A percentile compares a stretch with the other conserved stretches of the same genome.
Evolutionary conservation across 1,140 invertebrate species (phyloP).

Genomic region (Spodoptera frugiperda): DNA sequence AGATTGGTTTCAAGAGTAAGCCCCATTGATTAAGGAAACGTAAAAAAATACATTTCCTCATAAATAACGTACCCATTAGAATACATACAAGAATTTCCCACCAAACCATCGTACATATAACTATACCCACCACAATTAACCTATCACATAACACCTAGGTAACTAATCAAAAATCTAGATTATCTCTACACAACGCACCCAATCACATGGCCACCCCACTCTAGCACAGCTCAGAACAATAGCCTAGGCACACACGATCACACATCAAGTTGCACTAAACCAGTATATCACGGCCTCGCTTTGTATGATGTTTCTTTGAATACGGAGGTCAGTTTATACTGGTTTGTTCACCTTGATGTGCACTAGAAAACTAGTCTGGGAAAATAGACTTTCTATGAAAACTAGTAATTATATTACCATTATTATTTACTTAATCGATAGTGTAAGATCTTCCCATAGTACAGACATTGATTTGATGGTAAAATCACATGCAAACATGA

Average conservation of each 20-base stretch:
- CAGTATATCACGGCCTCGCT: too few species aligned
- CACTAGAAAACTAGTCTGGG: constrained; percentile 49
- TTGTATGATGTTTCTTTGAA: too few species aligned
- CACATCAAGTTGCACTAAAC: too few species aligned
- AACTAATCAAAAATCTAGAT: constrained; percentile 7
- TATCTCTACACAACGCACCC: neutral
- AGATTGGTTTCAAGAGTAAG: too few species aligned
- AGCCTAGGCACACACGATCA: neutral
- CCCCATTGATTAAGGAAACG: too few species aligned
- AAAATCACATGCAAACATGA: constrained; percentile 8
- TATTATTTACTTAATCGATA: constrained; percentile 26
- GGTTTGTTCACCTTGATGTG: too few species aligned
- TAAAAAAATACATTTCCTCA: too few species aligned
- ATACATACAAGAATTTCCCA: too few species aligned
- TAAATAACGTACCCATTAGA: too few species aligned
- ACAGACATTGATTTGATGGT: neutral
- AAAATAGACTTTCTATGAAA: constrained; percentile 47
- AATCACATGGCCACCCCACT: constrained; percentile 32
- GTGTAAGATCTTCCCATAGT: constrained; percentile 29
- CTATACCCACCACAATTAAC: neutral
- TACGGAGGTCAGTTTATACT: too few species aligned
- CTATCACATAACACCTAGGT: too few species aligned
- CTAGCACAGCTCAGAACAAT: constrained; percentile 28
- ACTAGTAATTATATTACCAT: constrained; percentile 24
- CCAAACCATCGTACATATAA: too few species aligned